Evolutionary conservation across 2,888 invertebrate species (phyloP).

Genomic region (Hybos culiciformis): DNA sequence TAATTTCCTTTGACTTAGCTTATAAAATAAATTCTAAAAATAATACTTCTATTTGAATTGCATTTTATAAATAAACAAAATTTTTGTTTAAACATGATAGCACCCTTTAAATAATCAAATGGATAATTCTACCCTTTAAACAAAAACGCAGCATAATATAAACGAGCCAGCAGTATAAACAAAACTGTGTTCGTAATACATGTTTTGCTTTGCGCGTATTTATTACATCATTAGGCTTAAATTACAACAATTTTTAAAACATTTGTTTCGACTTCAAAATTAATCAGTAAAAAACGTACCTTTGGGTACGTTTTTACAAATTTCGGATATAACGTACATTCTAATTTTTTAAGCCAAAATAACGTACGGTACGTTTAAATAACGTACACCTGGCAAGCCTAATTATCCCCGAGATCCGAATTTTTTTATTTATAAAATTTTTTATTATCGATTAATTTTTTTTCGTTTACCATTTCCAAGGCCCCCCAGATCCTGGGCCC

Average conservation of each 20-base stretch:
- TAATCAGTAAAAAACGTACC: slow-evolving; percentile 1
- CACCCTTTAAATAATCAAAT: neutral
- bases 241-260: neutral
- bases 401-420: too few relatives aligned
- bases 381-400: slow-evolving; percentile 1
- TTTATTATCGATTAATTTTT: too few relatives aligned
- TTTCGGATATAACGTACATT: slow-evolving; percentile 1
- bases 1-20: too few relatives aligned
- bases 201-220: neutral
- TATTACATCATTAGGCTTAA: neutral
- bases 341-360: neutral
- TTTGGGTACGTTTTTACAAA: neutral
- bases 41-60: neutral
- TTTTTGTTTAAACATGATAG: neutral
- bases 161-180: too few relatives aligned
- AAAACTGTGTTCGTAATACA: neutral
- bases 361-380: too few relatives aligned
- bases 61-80: neutral
- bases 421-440: too few relatives aligned
- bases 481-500: too few relatives aligned
- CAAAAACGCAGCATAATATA: slow-evolving; percentile 1
- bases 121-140: neutral
- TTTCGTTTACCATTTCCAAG: too few relatives aligned
- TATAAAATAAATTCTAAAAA: neutral
- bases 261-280: neutral